Conservation (phyloP, 2,113 vertebrate genomes). For the Oreochromis tanganicae region DNA sequence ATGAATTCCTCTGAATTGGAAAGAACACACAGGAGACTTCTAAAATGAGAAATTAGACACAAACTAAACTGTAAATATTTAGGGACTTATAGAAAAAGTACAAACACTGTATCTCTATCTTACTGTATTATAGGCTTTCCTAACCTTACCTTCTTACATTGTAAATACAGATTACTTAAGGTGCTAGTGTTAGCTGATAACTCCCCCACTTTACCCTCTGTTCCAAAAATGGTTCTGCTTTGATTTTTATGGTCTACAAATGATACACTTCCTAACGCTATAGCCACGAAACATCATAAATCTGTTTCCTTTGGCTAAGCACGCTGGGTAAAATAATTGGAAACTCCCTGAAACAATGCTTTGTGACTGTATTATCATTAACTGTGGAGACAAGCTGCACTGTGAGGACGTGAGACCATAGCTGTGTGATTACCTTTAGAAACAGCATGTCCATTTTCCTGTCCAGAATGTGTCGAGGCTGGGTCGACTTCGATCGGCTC, state of each 20-base stretch:
- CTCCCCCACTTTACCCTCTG: background rate
- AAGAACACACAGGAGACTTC: background rate
- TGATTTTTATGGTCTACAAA: background rate
- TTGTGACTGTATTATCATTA: background rate
- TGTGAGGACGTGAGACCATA: background rate
- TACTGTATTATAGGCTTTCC: background rate
- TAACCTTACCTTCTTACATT: background rate
- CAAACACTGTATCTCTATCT: background rate
- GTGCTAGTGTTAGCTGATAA: background rate
- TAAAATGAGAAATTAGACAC: background rate
- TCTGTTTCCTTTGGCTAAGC: background rate
- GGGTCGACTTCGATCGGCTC: constrained; percentile 73
- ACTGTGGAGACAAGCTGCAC: background rate
- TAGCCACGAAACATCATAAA: background rate
- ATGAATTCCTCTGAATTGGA: background rate
- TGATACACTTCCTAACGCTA: background rate
- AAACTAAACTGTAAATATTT: background rate
- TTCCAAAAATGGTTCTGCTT: background rate
- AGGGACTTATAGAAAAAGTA: background rate
- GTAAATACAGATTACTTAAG: background rate
- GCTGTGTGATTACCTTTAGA: constrained; percentile 45
- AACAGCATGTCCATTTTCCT: constrained; percentile 68
- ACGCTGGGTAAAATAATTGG: background rate
- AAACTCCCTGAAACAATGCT: background rate
- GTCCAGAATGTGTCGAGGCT: constrained; percentile 12